phyloP scores from a whole-genome alignment of 1,140 invertebrate genomes.

The Drosophila murphyi region DNA sequence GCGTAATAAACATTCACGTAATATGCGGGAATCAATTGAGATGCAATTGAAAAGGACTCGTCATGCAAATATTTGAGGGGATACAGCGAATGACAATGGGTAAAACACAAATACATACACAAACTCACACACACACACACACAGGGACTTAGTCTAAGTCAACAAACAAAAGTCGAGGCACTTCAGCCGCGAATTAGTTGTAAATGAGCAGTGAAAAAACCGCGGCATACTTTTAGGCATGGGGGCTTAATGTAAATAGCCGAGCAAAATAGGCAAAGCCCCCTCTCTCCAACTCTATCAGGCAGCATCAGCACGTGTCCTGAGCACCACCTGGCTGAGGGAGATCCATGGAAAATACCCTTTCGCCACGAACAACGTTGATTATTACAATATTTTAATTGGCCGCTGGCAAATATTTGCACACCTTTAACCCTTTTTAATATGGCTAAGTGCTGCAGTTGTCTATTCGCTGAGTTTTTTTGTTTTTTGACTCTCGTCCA shows the following conservation, averaged over 20 bases:
- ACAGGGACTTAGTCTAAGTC: conserved; percentile 20
- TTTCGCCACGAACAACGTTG: conserved; percentile 22
- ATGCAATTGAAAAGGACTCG: conserved; percentile 78
- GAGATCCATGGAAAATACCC: conserved; percentile 9
- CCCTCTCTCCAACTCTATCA: background rate
- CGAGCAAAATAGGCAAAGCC: background rate
- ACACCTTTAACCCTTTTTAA: conserved; percentile 82
- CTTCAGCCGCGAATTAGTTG: conserved; percentile 54
- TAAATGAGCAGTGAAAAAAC: conserved; percentile 34
- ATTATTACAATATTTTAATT: conserved; percentile 80
- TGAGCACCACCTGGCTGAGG: conserved; percentile 4
- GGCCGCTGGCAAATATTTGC: conserved; percentile 73
- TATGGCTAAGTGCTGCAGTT: conserved; percentile 65
- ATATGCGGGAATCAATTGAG: conserved; percentile 78
- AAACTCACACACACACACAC: background rate
- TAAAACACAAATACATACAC: conserved; percentile 24
- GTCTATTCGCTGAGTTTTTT: conserved; percentile 4
- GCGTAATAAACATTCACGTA: conserved; percentile 76
- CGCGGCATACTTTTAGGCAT: conserved; percentile 62
- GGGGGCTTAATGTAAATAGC: conserved; percentile 58
- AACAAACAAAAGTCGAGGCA: conserved; percentile 50
- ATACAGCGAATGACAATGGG: conserved; percentile 60
- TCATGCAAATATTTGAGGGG: conserved; percentile 75
- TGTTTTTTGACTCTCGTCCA: conserved; percentile 38
- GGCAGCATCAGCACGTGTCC: conserved; percentile 51